Percentiles rank a stretch among this genome's conserved stretches.
Conservation (phyloP, 2,888 invertebrate species). For the Colostygia pectinataria region DNA sequence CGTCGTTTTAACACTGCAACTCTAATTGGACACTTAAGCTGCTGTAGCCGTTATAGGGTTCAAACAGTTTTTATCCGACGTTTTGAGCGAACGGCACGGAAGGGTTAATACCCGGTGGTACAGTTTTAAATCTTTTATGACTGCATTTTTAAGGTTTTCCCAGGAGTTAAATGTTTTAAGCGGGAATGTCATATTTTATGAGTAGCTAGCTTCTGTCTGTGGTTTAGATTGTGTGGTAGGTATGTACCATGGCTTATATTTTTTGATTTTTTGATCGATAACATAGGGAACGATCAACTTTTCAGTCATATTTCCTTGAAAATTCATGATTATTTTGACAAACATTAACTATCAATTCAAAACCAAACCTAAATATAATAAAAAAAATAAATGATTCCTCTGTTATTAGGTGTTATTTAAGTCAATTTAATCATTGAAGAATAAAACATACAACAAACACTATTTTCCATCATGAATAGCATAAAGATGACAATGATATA, state of each 20-base stretch:
- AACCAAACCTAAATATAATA: no score
- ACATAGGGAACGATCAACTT: no score
- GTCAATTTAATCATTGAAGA: no score
- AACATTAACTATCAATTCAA: no score
- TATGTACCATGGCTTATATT: no score
- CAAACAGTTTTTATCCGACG: slow-evolving; percentile 74
- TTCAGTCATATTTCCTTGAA: no score
- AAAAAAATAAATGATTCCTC: no score
- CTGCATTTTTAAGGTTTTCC: slow-evolving; percentile 7
- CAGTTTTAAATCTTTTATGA: slow-evolving; percentile 17
- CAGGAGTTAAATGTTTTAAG: slow-evolving; percentile 5
- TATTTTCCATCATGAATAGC: slow-evolving; percentile 15
- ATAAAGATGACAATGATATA: slow-evolving; percentile 41
- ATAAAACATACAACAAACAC: background rate
- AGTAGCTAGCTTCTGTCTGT: no score
- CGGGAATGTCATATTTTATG: slow-evolving; percentile 1
- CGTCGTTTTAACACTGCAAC: slow-evolving; percentile 77
- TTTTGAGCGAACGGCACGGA: slow-evolving; percentile 56
- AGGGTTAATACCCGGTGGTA: slow-evolving; percentile 33
- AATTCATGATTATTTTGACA: no score
- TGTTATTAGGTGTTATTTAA: no score
- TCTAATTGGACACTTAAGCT: slow-evolving; percentile 80
- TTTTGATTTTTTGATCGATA: no score
- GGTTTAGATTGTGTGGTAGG: no score
- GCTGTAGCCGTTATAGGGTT: slow-evolving; percentile 53